Percentiles rank a stretch among this genome's conserved stretches.
These are phyloP conservation scores for Sorex maritimensis DNA, from an alignment of 2,797 vertebrate species.

Conservation along the genomic window DNA sequence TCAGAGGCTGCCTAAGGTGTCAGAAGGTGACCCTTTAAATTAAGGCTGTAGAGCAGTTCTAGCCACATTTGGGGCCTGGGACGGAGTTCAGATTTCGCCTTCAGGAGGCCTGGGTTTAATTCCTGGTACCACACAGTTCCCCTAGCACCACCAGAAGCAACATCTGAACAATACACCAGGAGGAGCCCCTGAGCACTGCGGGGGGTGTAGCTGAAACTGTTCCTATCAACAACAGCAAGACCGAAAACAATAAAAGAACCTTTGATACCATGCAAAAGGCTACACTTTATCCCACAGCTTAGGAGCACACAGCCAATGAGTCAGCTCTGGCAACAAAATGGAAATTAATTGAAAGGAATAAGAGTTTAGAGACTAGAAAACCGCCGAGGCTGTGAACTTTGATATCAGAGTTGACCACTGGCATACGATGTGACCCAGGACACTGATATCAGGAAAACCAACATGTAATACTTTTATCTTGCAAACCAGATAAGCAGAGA, in stretches of 20 bases:
- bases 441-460: constrained; percentile 62
- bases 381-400: constrained; percentile 6
- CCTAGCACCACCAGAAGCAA: too few species aligned
- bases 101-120: too few species aligned
- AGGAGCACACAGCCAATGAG: background rate
- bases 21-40: background rate
- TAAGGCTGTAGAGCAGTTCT: background rate
- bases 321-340: background rate
- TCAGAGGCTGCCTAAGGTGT: background rate
- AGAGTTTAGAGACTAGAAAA: constrained; percentile 38
- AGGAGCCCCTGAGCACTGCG: too few species aligned
- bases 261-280: background rate
- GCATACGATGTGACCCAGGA: constrained; percentile 22
- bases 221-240: too few species aligned
- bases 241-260: background rate
- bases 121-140: too few species aligned
- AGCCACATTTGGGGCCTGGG: background rate
- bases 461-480: constrained; percentile 72
- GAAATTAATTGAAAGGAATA: constrained; percentile 26
- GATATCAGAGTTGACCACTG: constrained; percentile 1
- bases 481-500: constrained; percentile 55
- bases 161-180: too few species aligned
- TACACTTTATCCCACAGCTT: background rate
- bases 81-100: too few species aligned
- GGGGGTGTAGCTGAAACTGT: too few species aligned